phyloP scores from a whole-genome alignment of 2,888 invertebrate species.

The Cremastobaeus sp. region DNA sequence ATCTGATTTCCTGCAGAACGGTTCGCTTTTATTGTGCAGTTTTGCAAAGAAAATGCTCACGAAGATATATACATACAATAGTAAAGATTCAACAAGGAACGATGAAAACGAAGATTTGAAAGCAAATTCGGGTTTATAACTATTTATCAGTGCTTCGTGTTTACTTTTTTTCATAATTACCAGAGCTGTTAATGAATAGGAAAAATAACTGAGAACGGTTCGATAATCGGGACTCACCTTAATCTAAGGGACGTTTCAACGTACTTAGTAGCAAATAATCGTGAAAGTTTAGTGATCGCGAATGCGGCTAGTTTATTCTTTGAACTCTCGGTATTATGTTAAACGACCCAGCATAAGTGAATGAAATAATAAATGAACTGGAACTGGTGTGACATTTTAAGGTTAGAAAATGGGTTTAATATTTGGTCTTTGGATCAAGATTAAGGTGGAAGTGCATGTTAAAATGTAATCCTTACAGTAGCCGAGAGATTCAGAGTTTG shows the following conservation, averaged over 20 bases:
- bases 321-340: conserved; percentile 1
- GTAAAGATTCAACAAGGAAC: conserved; percentile 28
- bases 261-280: background rate
- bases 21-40: conserved; percentile 45
- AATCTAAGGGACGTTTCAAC: background rate
- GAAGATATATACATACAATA: conserved; percentile 44
- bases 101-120: conserved; percentile 42
- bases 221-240: too few relatives aligned
- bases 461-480: conserved; percentile 51
- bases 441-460: conserved; percentile 36
- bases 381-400: conserved; percentile 24
- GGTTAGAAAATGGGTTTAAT: conserved; percentile 40
- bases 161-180: conserved; percentile 7
- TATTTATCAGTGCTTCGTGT: too few relatives aligned
- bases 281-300: background rate
- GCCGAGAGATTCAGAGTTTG: conserved; percentile 44
- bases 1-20: conserved; percentile 43
- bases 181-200: background rate
- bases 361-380: conserved; percentile 26
- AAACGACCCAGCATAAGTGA: conserved; percentile 1
- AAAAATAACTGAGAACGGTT: too few relatives aligned
- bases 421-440: conserved; percentile 35
- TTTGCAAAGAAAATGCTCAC: conserved; percentile 43
- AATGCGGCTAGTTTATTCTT: background rate
- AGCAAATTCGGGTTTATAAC: conserved; percentile 43